Base-by-base conservation (phyloP, 1,140 invertebrate genomes). In the Drosophila leontia region DNA sequence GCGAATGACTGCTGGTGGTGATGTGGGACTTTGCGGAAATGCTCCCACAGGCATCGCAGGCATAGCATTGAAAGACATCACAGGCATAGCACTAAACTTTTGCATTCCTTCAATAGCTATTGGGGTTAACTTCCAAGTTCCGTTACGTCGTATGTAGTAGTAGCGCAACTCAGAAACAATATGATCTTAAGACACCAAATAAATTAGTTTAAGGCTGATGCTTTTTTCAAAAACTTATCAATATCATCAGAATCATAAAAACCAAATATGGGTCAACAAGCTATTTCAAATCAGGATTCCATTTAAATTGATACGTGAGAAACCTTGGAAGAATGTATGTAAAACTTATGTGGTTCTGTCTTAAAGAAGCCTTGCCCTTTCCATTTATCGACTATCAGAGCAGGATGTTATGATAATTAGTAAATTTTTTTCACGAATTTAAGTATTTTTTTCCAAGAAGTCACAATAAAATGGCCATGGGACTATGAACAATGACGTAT, bases 1-100 rank as follows among this genome's bases (percentile, higher is more conserved):
- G 17, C 86, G 82, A 48, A 82, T 53, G 35, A 37, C 44, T 39
- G 57, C 2, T 39, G 37, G 62, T 34, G 29, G 11, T 34, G 53
- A 0, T 3, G 13, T 3, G 7, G 53, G 13, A 23, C 13, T 5
- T 23, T 8, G 2, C 3, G 12, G 7, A 35, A 7, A 13, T 35
- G 3, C n/a, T 17, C n/a, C 3, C 23, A 23, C 23, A 23, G 23
- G 26, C 26, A 44, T n/a, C 15, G 2, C n/a, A 44, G 42, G n/a
- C 42, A 19, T 19, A 19, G 19, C 19, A 19, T 19, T 19, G 19
- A 19, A 19, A 19, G 19, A 19, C 19, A 19, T 19, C 19, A 19
- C 19, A 53, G 9, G 1, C 48, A 23, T 23, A 7, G 23, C 23
- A 26, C 3, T 7, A 19, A 19, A 19, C 19, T 19, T 19, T 19